Base-by-base conservation (phyloP, 2,888 invertebrate genomes). In the Leptopterna dolabrata region DNA sequence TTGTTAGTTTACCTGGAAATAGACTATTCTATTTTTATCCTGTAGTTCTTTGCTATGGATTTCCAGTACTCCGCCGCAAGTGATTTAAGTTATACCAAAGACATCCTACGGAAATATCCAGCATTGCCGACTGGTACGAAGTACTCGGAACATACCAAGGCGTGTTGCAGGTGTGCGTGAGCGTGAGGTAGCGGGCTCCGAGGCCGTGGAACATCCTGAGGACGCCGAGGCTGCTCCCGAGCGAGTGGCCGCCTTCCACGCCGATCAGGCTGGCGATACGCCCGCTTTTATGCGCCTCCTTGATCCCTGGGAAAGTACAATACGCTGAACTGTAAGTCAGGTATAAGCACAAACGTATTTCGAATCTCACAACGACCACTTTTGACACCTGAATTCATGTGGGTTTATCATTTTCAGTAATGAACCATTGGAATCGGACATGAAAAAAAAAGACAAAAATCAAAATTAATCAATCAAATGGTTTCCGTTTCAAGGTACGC, bases 81-180 rank as follows among this genome's bases (percentile, higher is more conserved):
- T n/a, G n/a, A n/a, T n/a, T n/a, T n/a, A n/a, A n/a, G n/a, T n/a
- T n/a, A n/a, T n/a, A n/a, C n/a, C n/a, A n/a, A n/a, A n/a, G n/a
- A n/a, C n/a, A n/a, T n/a, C n/a, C n/a, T n/a, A 36, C 4, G 7
- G 4, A 36, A 36, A 36, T 36, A 36, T 36, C 36, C 36, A 36
- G 36, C 36, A 36, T 36, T 36, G 7, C 36, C 36, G 7, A 4
- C 7, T 4, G 36, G 7, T 36, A 36, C n/a, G n/a, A 13, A 47
- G 47, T 7, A 47, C 4, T 13, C 4, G 2, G 36, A 30, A 73
- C 84, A 70, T 91, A 93, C 98, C 98, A 98, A 89, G 96, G 95
- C 83, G 96, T 97, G 92, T 97, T 97, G 92, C 98, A 98, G 90
- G 96, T 96, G 92, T 98, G 97, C 83, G 98, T 98, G 88, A 98